phyloP scores from a whole-genome alignment of 2,888 invertebrate species.

The Andrena flavipes region DNA sequence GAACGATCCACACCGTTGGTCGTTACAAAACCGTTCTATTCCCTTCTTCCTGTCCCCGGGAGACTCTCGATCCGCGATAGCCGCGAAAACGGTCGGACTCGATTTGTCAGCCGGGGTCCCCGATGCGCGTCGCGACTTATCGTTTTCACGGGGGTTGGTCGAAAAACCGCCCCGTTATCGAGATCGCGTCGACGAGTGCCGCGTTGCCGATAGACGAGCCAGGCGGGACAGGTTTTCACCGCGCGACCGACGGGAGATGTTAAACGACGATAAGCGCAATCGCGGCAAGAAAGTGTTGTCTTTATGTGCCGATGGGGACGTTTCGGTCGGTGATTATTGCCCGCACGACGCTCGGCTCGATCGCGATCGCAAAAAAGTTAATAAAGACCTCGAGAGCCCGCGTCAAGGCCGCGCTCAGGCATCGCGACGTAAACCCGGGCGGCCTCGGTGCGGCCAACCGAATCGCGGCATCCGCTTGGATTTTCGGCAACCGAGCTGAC shows the following conservation, averaged over 20 bases:
- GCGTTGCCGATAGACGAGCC: constrained; percentile 47
- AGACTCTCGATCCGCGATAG: constrained; percentile 33
- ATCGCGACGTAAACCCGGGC: constrained; percentile 22
- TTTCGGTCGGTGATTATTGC: constrained; percentile 39
- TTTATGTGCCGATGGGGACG: constrained; percentile 12
- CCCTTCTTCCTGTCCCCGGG: constrained; percentile 36
- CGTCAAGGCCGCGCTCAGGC: constrained; percentile 2
- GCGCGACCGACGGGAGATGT: constrained; percentile 47
- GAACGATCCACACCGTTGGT: constrained; percentile 51
- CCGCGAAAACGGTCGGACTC: constrained; percentile 56
- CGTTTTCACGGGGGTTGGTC: constrained; percentile 21
- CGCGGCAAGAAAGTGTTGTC: constrained; percentile 48
- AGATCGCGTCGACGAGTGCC: constrained; percentile 22
- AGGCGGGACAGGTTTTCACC: constrained; percentile 48
- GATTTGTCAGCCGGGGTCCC: constrained; percentile 65
- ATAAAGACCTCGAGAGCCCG: constrained; percentile 39
- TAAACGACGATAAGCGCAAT: constrained; percentile 45
- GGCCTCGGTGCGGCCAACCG: constrained; percentile 4
- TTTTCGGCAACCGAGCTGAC: constrained; percentile 12
- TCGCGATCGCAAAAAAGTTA: constrained; percentile 48
- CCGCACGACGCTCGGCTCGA: background rate
- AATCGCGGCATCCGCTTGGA: background rate
- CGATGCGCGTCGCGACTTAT: constrained; percentile 40
- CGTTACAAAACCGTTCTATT: constrained; percentile 62
- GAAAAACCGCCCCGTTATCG: constrained; percentile 40